A percentile compares a stretch with the other conserved stretches of the same genome.
Conservation (phyloP, 2,888 invertebrate species). For the Chymomyza caudatula region DNA sequence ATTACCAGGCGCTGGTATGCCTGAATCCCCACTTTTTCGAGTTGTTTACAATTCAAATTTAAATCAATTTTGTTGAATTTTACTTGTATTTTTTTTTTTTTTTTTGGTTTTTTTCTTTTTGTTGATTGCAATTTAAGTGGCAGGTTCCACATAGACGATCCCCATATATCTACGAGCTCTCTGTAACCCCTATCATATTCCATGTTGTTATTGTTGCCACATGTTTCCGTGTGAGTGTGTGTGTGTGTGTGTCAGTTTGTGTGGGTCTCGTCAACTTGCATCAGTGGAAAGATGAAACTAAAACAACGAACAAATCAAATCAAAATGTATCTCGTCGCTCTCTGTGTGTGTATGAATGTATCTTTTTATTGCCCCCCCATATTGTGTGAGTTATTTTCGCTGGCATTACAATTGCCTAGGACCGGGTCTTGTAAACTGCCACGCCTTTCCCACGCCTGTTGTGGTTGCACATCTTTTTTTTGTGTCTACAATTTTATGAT, state of each 20-base stretch:
- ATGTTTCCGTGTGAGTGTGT: conserved; percentile 23
- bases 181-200: background rate
- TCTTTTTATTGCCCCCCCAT: conserved; percentile 44
- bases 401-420: conserved; percentile 25
- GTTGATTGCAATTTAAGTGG: conserved; percentile 67
- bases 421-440: conserved; percentile 5
- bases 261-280: conserved; percentile 23
- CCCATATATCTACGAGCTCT: background rate
- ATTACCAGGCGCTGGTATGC: background rate
- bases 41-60: conserved; percentile 55
- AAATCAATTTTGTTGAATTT: conserved; percentile 32
- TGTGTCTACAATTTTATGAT: conserved; percentile 34
- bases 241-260: conserved; percentile 20
- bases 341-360: conserved; percentile 32
- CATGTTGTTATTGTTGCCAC: conserved; percentile 50
- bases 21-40: background rate
- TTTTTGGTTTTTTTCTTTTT: conserved; percentile 31
- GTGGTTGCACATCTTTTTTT: background rate
- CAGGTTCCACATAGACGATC: conserved; percentile 36
- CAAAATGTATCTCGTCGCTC: conserved; percentile 37
- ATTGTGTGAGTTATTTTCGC: conserved; percentile 24
- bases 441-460: conserved; percentile 37
- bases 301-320: conserved; percentile 31
- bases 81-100: conserved; percentile 30
- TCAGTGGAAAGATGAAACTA: background rate